Base-by-base conservation (phyloP, 2,113 vertebrate species). In the Gymnarchus niloticus region DNA sequence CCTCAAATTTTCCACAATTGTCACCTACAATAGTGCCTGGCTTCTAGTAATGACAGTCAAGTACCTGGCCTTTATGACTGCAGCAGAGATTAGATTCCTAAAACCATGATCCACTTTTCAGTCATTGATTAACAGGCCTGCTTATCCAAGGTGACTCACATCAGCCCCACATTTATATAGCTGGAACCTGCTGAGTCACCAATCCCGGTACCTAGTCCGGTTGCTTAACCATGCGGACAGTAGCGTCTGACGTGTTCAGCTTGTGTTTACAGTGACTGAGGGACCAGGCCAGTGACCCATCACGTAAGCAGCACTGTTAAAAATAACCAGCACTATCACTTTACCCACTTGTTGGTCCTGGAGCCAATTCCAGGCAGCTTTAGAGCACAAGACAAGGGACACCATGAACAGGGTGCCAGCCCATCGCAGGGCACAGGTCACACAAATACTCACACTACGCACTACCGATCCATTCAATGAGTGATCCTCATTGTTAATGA, bases 71-170 rank as follows among this genome's bases (percentile, higher is more conserved):
- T 73, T 28, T 19, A 73, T 41, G 61, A 69, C 12, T 5, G 17
- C 33, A 41, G 5, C 65, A 7, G 65, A 33, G 65, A 37, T 37
- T 17, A n/a, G 28, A 28, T 73, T 73, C 33, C 19, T 19, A 37
- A 73, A 37, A 17, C 33, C 28, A 41, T 33, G 14, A 41, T 33
- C 65, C 33, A 14, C 14, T 69, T 73, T 6, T 41, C 65, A 37
- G 65, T 33, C 28, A 7, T 73, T 10, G 14, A 37, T 73, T 41
- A 73, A 37, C 41, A 73, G n/a, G 17, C 4, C 41, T 73, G 65
- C 41, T 73, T 73, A 73, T 73, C 65, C 14, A 73, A 73, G 65
- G 41, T 73, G 65, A 73, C 65, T 73, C 14, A 73, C n/a, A n/a
- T n/a, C n/a, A n/a, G n/a, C n/a, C n/a, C n/a, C n/a, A n/a, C n/a